phyloP scores from a whole-genome alignment of 2,888 invertebrate genomes.

The Sepioteuthis lessoniana region DNA sequence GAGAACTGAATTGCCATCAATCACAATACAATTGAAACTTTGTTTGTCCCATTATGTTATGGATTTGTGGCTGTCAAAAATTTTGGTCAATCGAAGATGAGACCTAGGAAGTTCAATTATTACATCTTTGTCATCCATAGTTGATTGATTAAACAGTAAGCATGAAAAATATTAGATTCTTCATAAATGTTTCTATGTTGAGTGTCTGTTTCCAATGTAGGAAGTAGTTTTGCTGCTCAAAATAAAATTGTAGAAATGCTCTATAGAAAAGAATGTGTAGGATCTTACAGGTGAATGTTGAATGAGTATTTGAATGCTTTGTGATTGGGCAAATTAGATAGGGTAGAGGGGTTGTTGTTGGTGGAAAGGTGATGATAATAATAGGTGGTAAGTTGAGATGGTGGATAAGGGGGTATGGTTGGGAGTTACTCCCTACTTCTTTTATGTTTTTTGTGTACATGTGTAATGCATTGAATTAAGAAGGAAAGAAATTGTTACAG shows the following conservation, averaged over 20 bases:
- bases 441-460: background rate
- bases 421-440: background rate
- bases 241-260: background rate
- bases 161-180: background rate
- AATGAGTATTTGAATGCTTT: background rate
- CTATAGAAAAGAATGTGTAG: background rate
- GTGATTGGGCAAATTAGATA: background rate
- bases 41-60: no score
- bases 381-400: background rate
- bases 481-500: background rate
- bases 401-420: no score
- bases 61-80: no score
- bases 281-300: background rate
- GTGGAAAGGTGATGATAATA: no score
- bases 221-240: background rate
- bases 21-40: no score
- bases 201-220: background rate
- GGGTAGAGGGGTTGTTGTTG: no score
- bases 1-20: no score
- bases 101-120: no score
- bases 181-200: background rate
- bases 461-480: background rate
- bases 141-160: no score
- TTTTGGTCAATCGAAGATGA: no score
- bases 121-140: no score